Evolutionary conservation across 2,888 invertebrate genomes (phyloP).

Genomic region (Halocaridina rubra): DNA sequence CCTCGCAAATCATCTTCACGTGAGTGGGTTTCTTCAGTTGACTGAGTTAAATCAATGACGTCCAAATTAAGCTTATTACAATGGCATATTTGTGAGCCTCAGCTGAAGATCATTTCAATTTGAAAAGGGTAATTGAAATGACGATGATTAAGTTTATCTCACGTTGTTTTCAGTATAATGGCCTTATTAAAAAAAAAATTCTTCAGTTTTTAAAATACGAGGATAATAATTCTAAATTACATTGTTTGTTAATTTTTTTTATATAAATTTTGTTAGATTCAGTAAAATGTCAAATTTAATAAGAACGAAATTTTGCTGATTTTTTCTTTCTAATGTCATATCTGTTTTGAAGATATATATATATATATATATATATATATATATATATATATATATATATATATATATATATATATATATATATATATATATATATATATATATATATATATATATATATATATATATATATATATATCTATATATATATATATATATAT

Average conservation of each 20-base stretch:
- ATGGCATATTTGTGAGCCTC: too few relatives aligned
- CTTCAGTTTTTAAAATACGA: background rate
- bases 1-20: too few relatives aligned
- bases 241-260: background rate
- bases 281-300: background rate
- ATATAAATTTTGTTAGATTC: background rate
- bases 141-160: too few relatives aligned
- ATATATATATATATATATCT: too few relatives aligned
- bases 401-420: background rate
- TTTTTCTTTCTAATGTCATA: background rate
- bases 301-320: background rate
- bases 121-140: too few relatives aligned
- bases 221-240: background rate
- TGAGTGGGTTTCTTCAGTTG: too few relatives aligned
- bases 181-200: background rate
- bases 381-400: background rate
- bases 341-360: too few relatives aligned
- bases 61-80: too few relatives aligned
- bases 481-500: too few relatives aligned
- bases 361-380: background rate
- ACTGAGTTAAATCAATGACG: too few relatives aligned
- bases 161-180: too few relatives aligned
- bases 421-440: background rate
- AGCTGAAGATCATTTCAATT: too few relatives aligned
- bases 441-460: background rate